These are phyloP conservation scores for Blera fallax DNA, from an alignment of 2,888 invertebrate genomes.

Conservation along the genomic window DNA sequence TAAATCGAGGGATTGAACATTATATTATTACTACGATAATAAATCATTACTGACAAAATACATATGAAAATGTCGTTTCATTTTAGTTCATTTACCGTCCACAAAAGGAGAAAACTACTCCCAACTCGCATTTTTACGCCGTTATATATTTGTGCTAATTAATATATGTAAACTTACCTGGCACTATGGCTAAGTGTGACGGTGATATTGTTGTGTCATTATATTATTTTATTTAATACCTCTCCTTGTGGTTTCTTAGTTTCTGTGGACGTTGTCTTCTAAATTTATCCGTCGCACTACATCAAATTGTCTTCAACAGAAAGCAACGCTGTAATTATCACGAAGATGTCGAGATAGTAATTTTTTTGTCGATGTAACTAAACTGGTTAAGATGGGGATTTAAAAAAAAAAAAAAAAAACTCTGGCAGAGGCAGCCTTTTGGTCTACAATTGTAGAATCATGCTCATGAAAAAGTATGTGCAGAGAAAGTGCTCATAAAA, in stretches of 20 bases:
- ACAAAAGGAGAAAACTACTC: no score
- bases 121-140: no score
- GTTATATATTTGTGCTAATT: not conserved
- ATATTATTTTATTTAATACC: not conserved
- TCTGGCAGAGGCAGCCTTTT: constrained; percentile 10
- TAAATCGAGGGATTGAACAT: no score
- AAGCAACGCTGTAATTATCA: constrained; percentile 59
- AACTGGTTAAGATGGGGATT: constrained; percentile 5
- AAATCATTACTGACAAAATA: no score
- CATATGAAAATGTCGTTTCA: no score
- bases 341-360: constrained; percentile 36
- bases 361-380: constrained; percentile 26
- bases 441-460: constrained; percentile 25
- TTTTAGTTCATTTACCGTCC: no score
- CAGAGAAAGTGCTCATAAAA: constrained; percentile 30
- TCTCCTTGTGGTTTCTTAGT: constrained; percentile 1
- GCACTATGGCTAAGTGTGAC: not conserved
- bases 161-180: no score
- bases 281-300: constrained; percentile 58
- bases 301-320: constrained; percentile 56
- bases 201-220: not conserved
- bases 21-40: no score
- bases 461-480: not conserved
- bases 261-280: constrained; percentile 50
- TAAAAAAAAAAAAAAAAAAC: not conserved